A percentile compares a stretch with the other conserved stretches of the same genome.
phyloP scores from a whole-genome alignment of 2,888 invertebrate species.

The Piscicola geometra region DNA sequence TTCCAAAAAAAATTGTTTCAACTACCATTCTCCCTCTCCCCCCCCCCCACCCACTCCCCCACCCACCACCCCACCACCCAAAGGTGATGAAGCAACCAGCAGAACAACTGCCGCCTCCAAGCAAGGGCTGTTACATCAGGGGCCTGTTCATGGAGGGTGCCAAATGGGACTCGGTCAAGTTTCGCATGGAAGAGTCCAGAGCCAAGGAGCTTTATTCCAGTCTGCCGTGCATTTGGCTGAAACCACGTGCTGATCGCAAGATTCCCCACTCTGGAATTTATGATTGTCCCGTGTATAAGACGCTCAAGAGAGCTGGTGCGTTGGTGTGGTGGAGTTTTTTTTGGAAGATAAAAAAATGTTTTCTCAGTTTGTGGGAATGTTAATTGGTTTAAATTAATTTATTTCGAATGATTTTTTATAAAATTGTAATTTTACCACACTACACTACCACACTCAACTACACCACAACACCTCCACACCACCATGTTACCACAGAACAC shows the following conservation, averaged over 20 bases:
- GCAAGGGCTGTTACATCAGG: slow-evolving; percentile 55
- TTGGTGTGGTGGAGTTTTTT: too few relatives aligned
- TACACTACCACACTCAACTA: too few relatives aligned
- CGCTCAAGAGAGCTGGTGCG: slow-evolving; percentile 61
- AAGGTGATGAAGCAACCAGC: slow-evolving; percentile 50
- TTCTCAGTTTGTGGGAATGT: too few relatives aligned
- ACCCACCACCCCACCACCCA: slow-evolving; percentile 33
- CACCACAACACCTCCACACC: too few relatives aligned
- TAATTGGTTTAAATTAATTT: too few relatives aligned
- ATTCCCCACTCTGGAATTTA: slow-evolving; percentile 58
- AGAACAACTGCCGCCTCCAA: slow-evolving; percentile 51
- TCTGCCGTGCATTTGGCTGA: slow-evolving; percentile 67
- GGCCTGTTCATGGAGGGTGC: slow-evolving; percentile 56
- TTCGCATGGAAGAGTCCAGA: slow-evolving; percentile 51
- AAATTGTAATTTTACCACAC: too few relatives aligned
- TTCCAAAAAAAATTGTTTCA: too few relatives aligned
- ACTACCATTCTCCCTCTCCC: too few relatives aligned
- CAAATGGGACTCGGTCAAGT: slow-evolving; percentile 49
- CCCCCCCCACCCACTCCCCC: too few relatives aligned
- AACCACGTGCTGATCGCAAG: slow-evolving; percentile 65
- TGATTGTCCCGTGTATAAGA: slow-evolving; percentile 66
- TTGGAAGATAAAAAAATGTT: too few relatives aligned
- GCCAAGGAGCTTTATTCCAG: slow-evolving; percentile 61
- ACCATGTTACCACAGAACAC: too few relatives aligned
- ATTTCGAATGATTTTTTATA: too few relatives aligned